Conservation (phyloP, 1,140 invertebrate species). For the Drosophila fuyamai region DNA sequence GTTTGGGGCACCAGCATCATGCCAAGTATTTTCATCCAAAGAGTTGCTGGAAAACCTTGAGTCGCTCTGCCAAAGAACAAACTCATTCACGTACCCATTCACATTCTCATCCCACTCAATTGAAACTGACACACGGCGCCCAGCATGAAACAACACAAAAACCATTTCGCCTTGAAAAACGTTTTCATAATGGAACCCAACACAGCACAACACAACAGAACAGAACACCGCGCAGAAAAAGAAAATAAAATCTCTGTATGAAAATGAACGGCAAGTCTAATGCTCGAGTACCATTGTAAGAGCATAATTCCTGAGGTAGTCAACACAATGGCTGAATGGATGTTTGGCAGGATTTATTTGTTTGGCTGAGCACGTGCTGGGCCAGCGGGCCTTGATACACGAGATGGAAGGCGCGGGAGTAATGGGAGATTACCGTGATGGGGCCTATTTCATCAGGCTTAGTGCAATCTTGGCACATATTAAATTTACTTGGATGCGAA, state of each 20-base stretch:
- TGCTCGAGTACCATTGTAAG: constrained; percentile 28
- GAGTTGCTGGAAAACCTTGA: constrained; percentile 51
- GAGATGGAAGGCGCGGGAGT: constrained; percentile 12
- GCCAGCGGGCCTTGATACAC: background rate
- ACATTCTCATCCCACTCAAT: constrained; percentile 40
- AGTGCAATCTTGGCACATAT: background rate
- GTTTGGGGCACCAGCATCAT: constrained; percentile 3
- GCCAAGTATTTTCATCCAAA: constrained; percentile 42
- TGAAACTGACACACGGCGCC: constrained; percentile 54
- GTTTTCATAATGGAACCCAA: constrained; percentile 55
- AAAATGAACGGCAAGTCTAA: constrained; percentile 51
- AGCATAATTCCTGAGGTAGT: constrained; percentile 26
- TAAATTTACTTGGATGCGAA: background rate
- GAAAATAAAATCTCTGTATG: constrained; percentile 26
- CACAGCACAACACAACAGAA: constrained; percentile 12
- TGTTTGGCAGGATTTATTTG: constrained; percentile 40
- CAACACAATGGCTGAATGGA: constrained; percentile 37
- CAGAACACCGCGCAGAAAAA: constrained; percentile 5
- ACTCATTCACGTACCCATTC: constrained; percentile 30
- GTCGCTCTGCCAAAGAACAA: constrained; percentile 38
- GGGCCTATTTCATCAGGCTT: constrained; percentile 9
- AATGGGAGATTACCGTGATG: constrained; percentile 6
- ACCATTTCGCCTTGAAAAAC: constrained; percentile 59
- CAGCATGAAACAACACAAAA: constrained; percentile 44
- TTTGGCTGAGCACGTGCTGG: constrained; percentile 17